Evolutionary conservation across 1,140 invertebrate genomes (phyloP).

Genomic region (Drosophila athabasca): DNA sequence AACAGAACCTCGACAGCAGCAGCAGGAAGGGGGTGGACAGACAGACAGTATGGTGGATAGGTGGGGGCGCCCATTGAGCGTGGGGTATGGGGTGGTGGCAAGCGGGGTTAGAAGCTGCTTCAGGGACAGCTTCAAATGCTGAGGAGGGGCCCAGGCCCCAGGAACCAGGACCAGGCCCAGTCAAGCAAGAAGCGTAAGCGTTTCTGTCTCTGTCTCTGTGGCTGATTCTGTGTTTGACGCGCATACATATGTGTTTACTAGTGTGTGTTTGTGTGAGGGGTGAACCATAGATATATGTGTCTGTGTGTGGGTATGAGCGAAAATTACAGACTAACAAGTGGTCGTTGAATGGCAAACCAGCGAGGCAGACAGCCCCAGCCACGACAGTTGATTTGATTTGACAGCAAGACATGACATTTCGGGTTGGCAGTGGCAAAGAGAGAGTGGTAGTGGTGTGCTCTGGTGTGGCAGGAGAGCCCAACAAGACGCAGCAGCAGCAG

Average conservation of each 20-base stretch:
- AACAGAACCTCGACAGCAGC: constrained; percentile 45
- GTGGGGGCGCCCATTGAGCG: not conserved
- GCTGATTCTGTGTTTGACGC: constrained; percentile 58
- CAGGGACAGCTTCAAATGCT: constrained; percentile 28
- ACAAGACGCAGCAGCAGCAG: constrained; percentile 39
- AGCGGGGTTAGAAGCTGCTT: constrained; percentile 2
- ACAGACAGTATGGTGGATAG: no score
- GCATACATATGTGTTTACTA: constrained; percentile 6
- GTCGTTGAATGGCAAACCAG: constrained; percentile 79
- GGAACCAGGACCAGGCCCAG: constrained; percentile 27
- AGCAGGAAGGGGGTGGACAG: not conserved
- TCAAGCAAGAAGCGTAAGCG: constrained; percentile 73
- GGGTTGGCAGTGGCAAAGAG: constrained; percentile 29
- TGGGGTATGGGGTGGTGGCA: not conserved
- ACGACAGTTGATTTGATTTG: constrained; percentile 81
- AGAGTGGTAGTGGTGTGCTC: no score
- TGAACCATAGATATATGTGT: not conserved
- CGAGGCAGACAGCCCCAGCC: constrained; percentile 69
- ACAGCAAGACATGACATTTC: constrained; percentile 79
- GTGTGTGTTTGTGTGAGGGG: constrained; percentile 23
- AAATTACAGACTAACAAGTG: constrained; percentile 82
- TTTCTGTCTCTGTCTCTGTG: constrained; percentile 71
- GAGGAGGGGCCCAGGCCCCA: constrained; percentile 2
- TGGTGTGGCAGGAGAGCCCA: no score
- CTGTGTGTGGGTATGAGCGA: constrained; percentile 42